Evolutionary conservation across 2,888 invertebrate species (phyloP).

Genomic region (Scrobipalpa costella): DNA sequence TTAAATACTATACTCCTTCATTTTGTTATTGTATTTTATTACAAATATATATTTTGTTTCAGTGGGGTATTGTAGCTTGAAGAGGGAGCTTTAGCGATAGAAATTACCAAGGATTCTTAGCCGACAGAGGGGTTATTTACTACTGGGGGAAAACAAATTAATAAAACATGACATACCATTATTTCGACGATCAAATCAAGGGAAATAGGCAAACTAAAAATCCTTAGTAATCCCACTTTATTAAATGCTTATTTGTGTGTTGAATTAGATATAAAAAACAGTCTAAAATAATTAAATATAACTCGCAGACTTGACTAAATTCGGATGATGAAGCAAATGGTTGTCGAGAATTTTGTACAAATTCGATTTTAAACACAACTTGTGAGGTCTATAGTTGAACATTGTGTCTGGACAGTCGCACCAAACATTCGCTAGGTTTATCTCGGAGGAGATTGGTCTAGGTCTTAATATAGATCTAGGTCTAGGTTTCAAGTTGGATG

Average conservation of each 20-base stretch:
- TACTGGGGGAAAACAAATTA: conserved; percentile 54
- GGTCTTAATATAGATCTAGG: conserved; percentile 23
- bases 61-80: too few species aligned
- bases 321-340: conserved; percentile 67
- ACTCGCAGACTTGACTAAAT: conserved; percentile 63
- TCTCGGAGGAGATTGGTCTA: conserved; percentile 43
- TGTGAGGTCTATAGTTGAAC: conserved; percentile 65
- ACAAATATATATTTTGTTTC: too few species aligned
- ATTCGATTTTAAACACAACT: conserved; percentile 61
- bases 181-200: neutral
- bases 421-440: conserved; percentile 49
- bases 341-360: conserved; percentile 55
- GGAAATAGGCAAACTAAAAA: conserved; percentile 24
- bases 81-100: conserved; percentile 45
- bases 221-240: conserved; percentile 74
- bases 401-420: conserved; percentile 67
- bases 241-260: conserved; percentile 32
- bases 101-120: conserved; percentile 61
- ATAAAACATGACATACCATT: conserved; percentile 47
- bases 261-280: neutral
- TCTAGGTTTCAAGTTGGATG: conserved; percentile 37
- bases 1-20: too few species aligned
- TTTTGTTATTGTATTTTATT: too few species aligned
- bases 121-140: conserved; percentile 33
- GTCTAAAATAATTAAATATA: conserved; percentile 50